Percentiles rank a stretch among this genome's conserved stretches.
Evolutionary conservation across 2,113 vertebrate genomes (phyloP).

Genomic region (Lathamus discolor): DNA sequence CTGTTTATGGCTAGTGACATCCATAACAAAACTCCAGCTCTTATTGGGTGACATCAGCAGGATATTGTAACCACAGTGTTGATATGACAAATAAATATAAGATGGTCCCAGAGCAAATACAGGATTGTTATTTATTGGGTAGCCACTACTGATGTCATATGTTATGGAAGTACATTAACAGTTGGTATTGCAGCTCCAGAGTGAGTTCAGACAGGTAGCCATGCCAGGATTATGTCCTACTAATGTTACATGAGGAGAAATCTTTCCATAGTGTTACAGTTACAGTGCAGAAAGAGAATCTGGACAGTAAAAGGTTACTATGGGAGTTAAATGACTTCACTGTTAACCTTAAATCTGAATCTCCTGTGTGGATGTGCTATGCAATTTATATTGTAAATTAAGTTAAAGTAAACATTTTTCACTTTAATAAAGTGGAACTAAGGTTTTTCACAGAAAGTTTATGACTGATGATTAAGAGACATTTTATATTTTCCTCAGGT

Average conservation of each 20-base stretch:
- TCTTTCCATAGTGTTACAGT: neutral
- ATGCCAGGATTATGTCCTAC: neutral
- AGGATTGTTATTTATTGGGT: neutral
- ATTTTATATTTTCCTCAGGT: neutral
- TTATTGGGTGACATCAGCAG: slow-evolving; percentile 17
- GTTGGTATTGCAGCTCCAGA: neutral
- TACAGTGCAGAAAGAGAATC: neutral
- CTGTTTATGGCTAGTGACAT: slow-evolving; percentile 43
- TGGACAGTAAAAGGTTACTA: neutral
- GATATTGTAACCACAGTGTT: neutral
- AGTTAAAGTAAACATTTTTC: neutral
- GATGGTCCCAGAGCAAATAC: neutral
- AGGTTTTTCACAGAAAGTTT: neutral
- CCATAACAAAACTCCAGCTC: neutral
- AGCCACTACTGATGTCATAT: neutral
- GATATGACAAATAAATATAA: slow-evolving; percentile 29
- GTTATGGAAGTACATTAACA: neutral
- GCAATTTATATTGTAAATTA: neutral
- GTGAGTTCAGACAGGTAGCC: neutral
- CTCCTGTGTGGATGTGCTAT: neutral
- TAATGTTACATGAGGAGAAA: neutral
- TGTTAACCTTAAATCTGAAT: neutral
- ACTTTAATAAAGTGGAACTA: neutral
- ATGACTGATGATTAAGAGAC: neutral
- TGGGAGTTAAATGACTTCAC: neutral